Base-by-base conservation (phyloP, 2,888 invertebrate species). In the Pycnomerus fuliginosus region DNA sequence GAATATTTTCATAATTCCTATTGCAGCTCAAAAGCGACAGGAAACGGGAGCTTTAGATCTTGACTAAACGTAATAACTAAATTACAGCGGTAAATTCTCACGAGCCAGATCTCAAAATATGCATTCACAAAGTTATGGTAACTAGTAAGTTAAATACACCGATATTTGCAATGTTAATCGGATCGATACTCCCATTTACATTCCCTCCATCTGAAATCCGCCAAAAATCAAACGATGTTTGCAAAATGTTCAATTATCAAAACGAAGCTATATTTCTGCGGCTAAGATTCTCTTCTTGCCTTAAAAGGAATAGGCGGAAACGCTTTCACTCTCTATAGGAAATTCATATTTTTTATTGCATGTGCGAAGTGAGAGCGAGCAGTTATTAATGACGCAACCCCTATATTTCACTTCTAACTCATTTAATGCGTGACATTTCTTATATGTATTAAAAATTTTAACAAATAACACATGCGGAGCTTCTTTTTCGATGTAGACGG, bases 101-200 rank as follows among this genome's bases (percentile, higher is more conserved):
- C 44, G 34, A 39, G 44, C 10, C 24, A 33, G 44, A 22, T 28
- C 39, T 22, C 44, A 27, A 44, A 44, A 44, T 44, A 44, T 44
- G 44, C 44, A 44, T 44, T 39, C 34, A 33, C 23, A 39, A 39
- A 44, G 38, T 44, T 44, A 44, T 53, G 51, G 50, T 54, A 57
- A 56, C 56, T 50, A 43, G 48, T 47, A 45, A 51, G 48, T 55
- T 50, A 50, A 55, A 52, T 55, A 51, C 44, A 47, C 48, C 47
- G 42, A 20, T 44, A 51, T 52, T 50, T 51, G 50, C 49, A 52
- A 52, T 51, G 50, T 52, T 52, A 49, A 51, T 55, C 45, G 35
- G 40, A 22, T 33, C 31, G 47, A 42, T 39, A 48, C n/a, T n/a
- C n/a, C n/a, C n/a, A n/a, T n/a, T n/a, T n/a, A n/a, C n/a, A n/a